Evolutionary conservation across 2,113 vertebrate genomes (phyloP).

Genomic region (Lota lota): DNA sequence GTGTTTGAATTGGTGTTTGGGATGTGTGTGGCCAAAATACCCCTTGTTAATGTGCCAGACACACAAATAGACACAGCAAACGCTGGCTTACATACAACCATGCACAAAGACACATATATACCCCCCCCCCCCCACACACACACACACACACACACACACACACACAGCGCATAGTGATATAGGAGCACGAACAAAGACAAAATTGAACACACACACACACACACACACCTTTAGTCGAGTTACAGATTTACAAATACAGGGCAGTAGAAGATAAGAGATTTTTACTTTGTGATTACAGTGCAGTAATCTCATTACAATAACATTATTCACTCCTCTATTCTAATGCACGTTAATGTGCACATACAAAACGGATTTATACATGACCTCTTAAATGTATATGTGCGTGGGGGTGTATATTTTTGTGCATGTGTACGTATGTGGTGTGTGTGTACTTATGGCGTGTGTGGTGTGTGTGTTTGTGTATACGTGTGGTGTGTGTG

Average conservation of each 20-base stretch:
- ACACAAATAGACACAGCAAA: not conserved
- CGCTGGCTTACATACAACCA: not conserved
- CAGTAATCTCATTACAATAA: too few species aligned
- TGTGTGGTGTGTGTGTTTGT: too few species aligned
- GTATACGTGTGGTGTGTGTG: too few species aligned
- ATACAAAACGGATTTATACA: too few species aligned
- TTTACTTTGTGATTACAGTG: too few species aligned
- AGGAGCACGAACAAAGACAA: not conserved
- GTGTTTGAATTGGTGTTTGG: conserved; percentile 1
- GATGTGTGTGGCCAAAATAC: conserved; percentile 7
- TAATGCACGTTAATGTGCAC: too few species aligned
- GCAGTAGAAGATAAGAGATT: too few species aligned
- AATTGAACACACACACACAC: not conserved
- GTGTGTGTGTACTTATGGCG: not conserved
- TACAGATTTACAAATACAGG: too few species aligned
- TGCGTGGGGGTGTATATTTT: not conserved
- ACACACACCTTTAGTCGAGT: not conserved
- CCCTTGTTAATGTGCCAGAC: not conserved
- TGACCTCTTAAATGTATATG: not conserved
- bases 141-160: conserved; percentile 4
- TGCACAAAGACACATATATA: not conserved
- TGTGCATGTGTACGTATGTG: not conserved
- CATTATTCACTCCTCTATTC: too few species aligned
- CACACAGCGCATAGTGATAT: not conserved
- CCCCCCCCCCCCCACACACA: not conserved